Percentiles rank a stretch among this genome's conserved stretches.
These are phyloP conservation scores for Trachops cirrhosus DNA, from an alignment of 2,797 vertebrate species.

Conservation along the genomic window DNA sequence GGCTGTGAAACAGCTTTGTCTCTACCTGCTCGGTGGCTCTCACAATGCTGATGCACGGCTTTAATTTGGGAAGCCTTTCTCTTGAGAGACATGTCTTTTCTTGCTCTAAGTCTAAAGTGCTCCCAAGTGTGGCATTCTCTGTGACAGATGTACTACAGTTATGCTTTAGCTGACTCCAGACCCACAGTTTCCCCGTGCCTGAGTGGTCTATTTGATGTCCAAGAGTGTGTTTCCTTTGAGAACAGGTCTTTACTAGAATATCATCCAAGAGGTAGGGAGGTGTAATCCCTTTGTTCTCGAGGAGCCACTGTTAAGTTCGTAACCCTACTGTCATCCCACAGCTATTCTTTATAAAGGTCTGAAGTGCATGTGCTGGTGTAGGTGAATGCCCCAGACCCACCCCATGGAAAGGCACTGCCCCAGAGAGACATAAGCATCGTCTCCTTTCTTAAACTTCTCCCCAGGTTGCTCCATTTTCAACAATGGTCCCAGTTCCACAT, in stretches of 20 bases:
- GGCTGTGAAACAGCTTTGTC: constrained; percentile 49
- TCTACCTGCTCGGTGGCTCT: constrained; percentile 70
- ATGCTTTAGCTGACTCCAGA: constrained; percentile 74
- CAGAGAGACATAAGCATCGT: neutral
- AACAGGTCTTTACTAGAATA: constrained; percentile 60
- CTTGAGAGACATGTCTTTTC: constrained; percentile 75
- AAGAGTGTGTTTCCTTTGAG: constrained; percentile 63
- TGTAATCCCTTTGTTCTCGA: constrained; percentile 66
- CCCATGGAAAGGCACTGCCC: neutral
- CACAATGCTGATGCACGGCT: constrained; percentile 76
- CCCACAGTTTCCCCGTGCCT: constrained; percentile 62
- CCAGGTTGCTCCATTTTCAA: neutral
- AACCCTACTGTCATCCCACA: neutral
- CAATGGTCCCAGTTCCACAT: neutral
- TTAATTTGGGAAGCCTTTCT: constrained; percentile 78
- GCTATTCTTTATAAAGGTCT: neutral
- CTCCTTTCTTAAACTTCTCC: neutral
- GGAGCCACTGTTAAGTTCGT: neutral
- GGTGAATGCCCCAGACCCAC: neutral
- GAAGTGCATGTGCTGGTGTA: neutral
- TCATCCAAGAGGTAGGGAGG: constrained; percentile 48
- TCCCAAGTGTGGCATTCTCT: constrained; percentile 73
- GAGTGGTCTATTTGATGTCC: constrained; percentile 71
- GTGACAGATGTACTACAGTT: constrained; percentile 74
- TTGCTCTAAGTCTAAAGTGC: constrained; percentile 72